These are phyloP conservation scores for Scotopteryx bipunctaria DNA, from an alignment of 2,888 invertebrate genomes.

Conservation along the genomic window DNA sequence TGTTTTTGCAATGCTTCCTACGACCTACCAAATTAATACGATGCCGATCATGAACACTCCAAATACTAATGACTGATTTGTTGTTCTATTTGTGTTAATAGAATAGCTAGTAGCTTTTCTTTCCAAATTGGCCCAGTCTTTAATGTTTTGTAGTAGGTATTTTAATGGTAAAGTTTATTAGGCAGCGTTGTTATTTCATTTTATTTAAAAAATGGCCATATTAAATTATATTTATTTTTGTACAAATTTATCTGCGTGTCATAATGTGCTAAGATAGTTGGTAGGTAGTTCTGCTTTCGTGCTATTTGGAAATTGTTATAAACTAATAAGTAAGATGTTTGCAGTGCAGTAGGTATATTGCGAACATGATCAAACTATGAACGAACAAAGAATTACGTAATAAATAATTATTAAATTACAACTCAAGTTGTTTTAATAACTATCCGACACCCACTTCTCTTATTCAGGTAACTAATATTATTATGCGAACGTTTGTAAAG, in stretches of 20 bases:
- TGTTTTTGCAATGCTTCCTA: conserved; percentile 11
- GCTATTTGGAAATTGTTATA: conserved; percentile 39
- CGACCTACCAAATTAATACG: conserved; percentile 18
- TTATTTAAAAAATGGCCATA: conserved; percentile 40
- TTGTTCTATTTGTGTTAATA: conserved; percentile 21
- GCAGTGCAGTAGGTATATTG: conserved; percentile 44
- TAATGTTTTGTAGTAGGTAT: conserved; percentile 27
- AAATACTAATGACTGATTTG: conserved; percentile 31
- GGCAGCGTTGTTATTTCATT: conserved; percentile 37
- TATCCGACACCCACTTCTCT: neutral
- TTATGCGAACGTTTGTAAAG: no score
- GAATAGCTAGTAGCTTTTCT: conserved; percentile 25
- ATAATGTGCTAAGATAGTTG: conserved; percentile 38
- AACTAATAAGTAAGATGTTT: conserved; percentile 43
- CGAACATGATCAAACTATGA: conserved; percentile 42
- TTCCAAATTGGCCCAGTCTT: conserved; percentile 35
- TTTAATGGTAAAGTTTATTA: conserved; percentile 30
- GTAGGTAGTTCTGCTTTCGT: conserved; percentile 41
- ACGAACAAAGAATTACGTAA: conserved; percentile 70
- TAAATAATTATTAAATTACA: conserved; percentile 59
- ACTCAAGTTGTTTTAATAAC: conserved; percentile 38
- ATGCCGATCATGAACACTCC: conserved; percentile 21
- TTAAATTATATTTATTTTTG: conserved; percentile 40
- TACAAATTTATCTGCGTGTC: conserved; percentile 40
- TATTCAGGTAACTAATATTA: no score